Conservation (phyloP, 2,797 vertebrate species). For the Spizella passerina region DNA sequence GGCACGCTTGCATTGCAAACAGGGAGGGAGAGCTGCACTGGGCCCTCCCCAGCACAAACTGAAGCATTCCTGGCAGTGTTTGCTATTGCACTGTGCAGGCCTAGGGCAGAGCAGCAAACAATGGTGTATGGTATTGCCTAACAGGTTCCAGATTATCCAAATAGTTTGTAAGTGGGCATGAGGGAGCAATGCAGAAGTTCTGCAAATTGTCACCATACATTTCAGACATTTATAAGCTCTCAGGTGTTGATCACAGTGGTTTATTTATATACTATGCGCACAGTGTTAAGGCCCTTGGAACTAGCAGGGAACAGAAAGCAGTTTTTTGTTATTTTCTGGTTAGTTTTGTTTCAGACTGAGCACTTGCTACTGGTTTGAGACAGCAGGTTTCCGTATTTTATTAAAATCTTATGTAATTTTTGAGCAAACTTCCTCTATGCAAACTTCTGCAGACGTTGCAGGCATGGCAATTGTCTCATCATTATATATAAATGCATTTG, state of each 20-base stretch:
- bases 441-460: neutral
- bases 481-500: neutral
- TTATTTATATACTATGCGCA: neutral
- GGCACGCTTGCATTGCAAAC: neutral
- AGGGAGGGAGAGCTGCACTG: neutral
- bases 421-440: neutral
- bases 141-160: constrained; percentile 50
- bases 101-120: constrained; percentile 4
- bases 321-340: neutral
- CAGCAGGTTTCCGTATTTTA: neutral
- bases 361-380: neutral
- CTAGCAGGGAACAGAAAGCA: neutral
- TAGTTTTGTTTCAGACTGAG: neutral
- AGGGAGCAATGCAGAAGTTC: constrained; percentile 40
- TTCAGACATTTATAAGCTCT: constrained; percentile 50
- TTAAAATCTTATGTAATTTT: neutral
- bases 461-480: neutral
- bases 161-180: constrained; percentile 30
- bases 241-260: constrained; percentile 47
- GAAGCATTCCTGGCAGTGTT: neutral
- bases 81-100: neutral
- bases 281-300: neutral
- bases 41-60: neutral
- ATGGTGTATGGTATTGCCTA: neutral
- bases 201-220: constrained; percentile 59